Conservation (phyloP, 2,888 invertebrate genomes). For the Formica aserva region DNA sequence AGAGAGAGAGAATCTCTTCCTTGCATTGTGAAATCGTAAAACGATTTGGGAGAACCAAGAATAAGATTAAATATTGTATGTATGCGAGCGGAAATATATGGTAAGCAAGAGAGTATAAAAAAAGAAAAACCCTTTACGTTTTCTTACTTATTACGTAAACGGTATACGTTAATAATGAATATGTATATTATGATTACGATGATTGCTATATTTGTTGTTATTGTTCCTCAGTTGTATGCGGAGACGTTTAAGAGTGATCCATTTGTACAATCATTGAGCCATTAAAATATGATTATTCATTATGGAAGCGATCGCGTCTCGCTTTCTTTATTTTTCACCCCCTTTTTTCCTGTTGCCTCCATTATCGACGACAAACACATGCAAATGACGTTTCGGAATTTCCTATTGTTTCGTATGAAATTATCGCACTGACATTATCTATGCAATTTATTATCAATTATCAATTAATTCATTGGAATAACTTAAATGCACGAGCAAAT, state of each 20-base stretch:
- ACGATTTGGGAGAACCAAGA: constrained; percentile 58
- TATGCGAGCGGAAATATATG: constrained; percentile 54
- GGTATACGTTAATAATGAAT: constrained; percentile 65
- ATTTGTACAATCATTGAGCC: constrained; percentile 86
- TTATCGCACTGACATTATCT: constrained; percentile 6
- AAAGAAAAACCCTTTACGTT: constrained; percentile 61
- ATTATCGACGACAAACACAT: too few species aligned
- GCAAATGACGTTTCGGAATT: not conserved
- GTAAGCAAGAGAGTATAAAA: constrained; percentile 57
- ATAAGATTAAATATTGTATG: constrained; percentile 59
- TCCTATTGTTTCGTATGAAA: not conserved
- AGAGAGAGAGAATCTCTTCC: constrained; percentile 60
- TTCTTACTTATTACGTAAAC: constrained; percentile 68
- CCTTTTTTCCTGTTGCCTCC: not conserved
- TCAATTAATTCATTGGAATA: not conserved
- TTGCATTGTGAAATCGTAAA: constrained; percentile 70
- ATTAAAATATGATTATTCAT: constrained; percentile 86
- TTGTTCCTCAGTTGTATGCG: constrained; percentile 84
- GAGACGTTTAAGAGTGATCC: constrained; percentile 84
- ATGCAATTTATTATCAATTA: not conserved
- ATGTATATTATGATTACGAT: constrained; percentile 82
- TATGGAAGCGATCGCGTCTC: constrained; percentile 69
- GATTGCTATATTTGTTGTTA: constrained; percentile 84
- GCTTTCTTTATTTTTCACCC: not conserved
- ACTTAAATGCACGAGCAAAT: not conserved